phyloP scores from a whole-genome alignment of 2,113 vertebrate species.

The Trematocara nigrifrons region DNA sequence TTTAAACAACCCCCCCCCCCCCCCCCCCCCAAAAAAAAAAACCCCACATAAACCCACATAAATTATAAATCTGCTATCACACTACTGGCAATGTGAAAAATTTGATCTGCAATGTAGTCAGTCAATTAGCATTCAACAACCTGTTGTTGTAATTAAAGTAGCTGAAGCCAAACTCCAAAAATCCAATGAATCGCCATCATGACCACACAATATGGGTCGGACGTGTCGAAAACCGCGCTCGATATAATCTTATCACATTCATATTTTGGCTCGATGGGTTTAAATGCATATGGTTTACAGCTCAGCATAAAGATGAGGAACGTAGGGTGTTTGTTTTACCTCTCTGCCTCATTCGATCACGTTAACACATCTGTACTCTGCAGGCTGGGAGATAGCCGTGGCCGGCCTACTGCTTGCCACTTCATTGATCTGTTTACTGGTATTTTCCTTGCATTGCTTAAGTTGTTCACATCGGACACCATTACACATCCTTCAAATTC shows the following conservation, averaged over 20 bases:
- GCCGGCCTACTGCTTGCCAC: not conserved
- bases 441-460: constrained; percentile 24
- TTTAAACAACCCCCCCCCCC: no score
- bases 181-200: not conserved
- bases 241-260: not conserved
- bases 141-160: not conserved
- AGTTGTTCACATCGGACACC: constrained; percentile 35
- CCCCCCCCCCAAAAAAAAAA: no score
- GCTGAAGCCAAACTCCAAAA: not conserved
- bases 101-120: not conserved
- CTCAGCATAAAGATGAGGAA: not conserved
- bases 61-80: not conserved
- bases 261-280: not conserved
- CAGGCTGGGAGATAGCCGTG: not conserved
- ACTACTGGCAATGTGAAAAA: not conserved
- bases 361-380: constrained; percentile 11
- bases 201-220: not conserved
- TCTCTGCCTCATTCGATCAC: not conserved
- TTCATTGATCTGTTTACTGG: constrained; percentile 52
- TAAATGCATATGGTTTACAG: not conserved
- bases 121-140: not conserved
- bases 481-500: constrained; percentile 10
- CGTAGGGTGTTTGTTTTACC: not conserved
- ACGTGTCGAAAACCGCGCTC: not conserved
- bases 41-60: not conserved